Evolutionary conservation across 2,797 vertebrate species (phyloP), one percentile per base, ranked within the genome.

Genomic region (Oreochromis mossambicus): DNA sequence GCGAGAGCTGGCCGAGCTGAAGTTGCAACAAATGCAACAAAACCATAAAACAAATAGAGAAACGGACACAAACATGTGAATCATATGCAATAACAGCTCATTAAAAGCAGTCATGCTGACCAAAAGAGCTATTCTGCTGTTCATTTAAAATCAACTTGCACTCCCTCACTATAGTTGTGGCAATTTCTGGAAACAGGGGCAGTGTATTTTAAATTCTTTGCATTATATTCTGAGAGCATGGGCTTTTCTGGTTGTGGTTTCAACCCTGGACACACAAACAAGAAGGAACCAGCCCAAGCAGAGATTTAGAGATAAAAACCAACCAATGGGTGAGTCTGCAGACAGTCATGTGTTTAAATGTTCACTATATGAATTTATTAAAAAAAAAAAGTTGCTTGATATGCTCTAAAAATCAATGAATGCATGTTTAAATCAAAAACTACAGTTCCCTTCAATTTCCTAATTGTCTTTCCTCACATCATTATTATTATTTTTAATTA

Each of bases 311-410:
- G 4, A 61, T 61, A 12, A 61, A 34, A 61, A 36, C 32, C 56
- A 61, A 61, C 9, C 17, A 61, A 12, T 12, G 6, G 56, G 10
- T 2, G 1, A 61, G 56, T 34, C 4, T n/a, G 56, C 56, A 19
- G 29, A n/a, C 17, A 61, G 56, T 61, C 0, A 7, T 34, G 56
- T 34, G 29, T 63, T 63, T n/a, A 63, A 63, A 63, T n/a, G 32
- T 13, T 63, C 58, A 63, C 58, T 36, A 63, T 63, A 63, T 63
- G 4, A 63, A 36, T 63, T 38, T 19, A 0, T 38, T 11, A 0
- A 0, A 19, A 58, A 54, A 52, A 29, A 12, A 36, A 34, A 0
- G 17, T 61, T 61, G 0, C 58, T 61, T 2, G 58, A 61, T 61
- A 61, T 61, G 58, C 17, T 36, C 2, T 12, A 61, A 36, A 58